These are phyloP conservation scores for Machaerirhynchus nigripectus DNA, from an alignment of 2,113 vertebrate species.

Conservation along the genomic window DNA sequence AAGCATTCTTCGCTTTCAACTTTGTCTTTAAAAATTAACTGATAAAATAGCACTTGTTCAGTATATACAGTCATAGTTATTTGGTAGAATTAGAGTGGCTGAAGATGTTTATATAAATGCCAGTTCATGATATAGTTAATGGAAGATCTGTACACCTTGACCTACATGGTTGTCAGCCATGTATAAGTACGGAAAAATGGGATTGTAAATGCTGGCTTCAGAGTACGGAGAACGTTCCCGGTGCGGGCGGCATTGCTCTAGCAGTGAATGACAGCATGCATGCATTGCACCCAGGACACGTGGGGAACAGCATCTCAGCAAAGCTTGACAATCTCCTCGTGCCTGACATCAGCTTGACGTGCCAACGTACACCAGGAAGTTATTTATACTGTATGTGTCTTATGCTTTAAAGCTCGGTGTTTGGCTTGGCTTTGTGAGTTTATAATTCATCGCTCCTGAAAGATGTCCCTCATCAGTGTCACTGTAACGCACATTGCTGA, in stretches of 20 bases:
- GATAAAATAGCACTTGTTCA: background rate
- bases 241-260: background rate
- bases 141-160: background rate
- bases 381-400: background rate
- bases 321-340: background rate
- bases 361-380: background rate
- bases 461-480: background rate
- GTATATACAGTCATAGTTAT: background rate
- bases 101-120: background rate
- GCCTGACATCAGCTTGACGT: background rate
- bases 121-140: background rate
- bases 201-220: background rate
- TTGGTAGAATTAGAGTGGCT: background rate
- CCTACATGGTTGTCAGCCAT: background rate
- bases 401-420: background rate
- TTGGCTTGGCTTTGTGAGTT: background rate
- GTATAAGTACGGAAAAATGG: background rate
- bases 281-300: background rate
- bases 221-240: background rate
- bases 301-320: background rate
- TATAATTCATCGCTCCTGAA: background rate
- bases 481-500: background rate
- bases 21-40: background rate
- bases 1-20: background rate
- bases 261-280: constrained; percentile 51